Base-by-base conservation (phyloP, 2,888 invertebrate genomes). In the Carabus problematicus region DNA sequence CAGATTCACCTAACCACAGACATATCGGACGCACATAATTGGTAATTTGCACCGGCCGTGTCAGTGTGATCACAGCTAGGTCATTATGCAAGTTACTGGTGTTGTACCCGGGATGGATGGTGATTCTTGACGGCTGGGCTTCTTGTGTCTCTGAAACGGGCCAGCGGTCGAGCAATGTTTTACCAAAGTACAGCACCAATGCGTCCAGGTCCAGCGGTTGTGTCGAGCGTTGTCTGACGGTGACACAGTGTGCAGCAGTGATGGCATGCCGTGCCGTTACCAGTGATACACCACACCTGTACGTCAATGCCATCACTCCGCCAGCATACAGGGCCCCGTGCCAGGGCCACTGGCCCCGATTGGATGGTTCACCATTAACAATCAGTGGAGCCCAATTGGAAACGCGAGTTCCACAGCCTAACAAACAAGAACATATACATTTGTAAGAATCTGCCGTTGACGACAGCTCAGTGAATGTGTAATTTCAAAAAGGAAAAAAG, bases 161-260 rank as follows among this genome's bases (percentile, higher is more conserved):
- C 66, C 66, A 59, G n/a, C 47, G 19, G 29, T 12, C 12, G 8
- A 66, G n/a, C 14, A 11, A 0, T 4, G 14, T 49, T 19, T 58
- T 58, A 12, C 66, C 66, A 12, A 66, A 66, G 40, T 56, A 43
- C 40, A 66, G 1, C n/a, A 66, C 14, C 41, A 66, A 40, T 8
- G 47, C 29, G 1, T 18, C 40, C 3, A 49, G 18, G 1, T 58
- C 58, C 4, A 66, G 8, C 6, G 66, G 14, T 43, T 47, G 18
- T 8, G 39, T 45, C 14, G 59, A 59, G n/a, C 47, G 58, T 12
- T 39, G 58, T 0, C 19, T 1, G 3, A 59, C 16, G 6, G 58
- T 49, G 8, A 66, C 59, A 47, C 66, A 66, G n/a, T 66, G 66
- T 4, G 66, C 58, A 1, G 66, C 66, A 6, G 66, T 66, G 14